Evolutionary conservation across 2,113 vertebrate species (phyloP).

Genomic region (Euleptes europaea): DNA sequence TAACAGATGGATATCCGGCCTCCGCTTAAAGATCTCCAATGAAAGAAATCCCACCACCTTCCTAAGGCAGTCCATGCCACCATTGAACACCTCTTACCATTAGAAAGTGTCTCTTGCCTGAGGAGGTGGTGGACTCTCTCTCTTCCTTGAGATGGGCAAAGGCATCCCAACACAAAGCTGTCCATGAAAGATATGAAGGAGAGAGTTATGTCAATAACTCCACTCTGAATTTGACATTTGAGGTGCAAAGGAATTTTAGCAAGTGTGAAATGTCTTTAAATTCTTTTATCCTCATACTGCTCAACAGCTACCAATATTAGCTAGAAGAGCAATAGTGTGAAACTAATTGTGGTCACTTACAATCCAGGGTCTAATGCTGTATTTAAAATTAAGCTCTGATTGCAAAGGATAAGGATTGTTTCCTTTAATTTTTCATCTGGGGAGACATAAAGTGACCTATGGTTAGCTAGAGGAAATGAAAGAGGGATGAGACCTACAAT

Average conservation of each 20-base stretch:
- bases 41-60: no score
- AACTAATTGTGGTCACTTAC: neutral
- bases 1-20: no score
- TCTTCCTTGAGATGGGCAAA: neutral
- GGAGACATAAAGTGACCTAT: conserved; percentile 46
- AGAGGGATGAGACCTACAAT: conserved; percentile 59
- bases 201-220: accelerated
- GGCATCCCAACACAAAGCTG: accelerated
- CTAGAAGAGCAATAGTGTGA: neutral
- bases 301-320: neutral
- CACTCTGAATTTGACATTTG: neutral
- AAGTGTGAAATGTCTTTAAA: neutral
- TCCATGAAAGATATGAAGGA: accelerated
- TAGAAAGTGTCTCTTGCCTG: no score
- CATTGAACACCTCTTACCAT: no score
- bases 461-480: conserved; percentile 73
- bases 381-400: conserved; percentile 29
- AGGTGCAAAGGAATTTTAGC: neutral
- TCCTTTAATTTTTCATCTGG: conserved; percentile 46
- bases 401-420: conserved; percentile 40
- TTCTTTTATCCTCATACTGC: neutral
- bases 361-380: neutral
- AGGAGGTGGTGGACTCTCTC: neutral
- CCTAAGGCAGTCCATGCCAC: no score
- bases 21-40: no score